These are phyloP conservation scores for Stenotaenia linearis DNA, from an alignment of 2,888 invertebrate species.

Conservation along the genomic window DNA sequence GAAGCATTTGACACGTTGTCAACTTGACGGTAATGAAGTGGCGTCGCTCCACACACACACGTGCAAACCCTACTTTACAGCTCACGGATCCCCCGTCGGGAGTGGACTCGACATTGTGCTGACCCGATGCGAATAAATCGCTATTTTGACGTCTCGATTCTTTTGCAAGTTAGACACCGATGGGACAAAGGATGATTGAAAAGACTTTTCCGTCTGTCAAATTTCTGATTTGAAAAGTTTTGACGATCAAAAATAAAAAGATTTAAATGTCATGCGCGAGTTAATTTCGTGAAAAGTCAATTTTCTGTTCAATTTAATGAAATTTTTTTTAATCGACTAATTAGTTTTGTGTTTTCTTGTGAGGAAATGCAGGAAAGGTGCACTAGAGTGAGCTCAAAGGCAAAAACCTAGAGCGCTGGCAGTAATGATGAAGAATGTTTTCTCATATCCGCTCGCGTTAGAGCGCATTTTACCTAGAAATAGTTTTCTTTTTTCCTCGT, in stretches of 20 bases:
- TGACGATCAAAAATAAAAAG: background rate
- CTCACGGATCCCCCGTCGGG: background rate
- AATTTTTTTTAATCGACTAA: no score
- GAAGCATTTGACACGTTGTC: conserved; percentile 4
- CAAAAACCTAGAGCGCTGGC: background rate
- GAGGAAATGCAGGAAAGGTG: background rate
- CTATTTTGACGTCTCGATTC: background rate
- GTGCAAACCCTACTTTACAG: background rate
- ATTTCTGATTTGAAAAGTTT: background rate
- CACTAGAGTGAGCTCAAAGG: background rate
- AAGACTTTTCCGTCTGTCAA: background rate
- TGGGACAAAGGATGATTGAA: background rate
- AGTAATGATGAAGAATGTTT: background rate
- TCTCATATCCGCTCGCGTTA: background rate
- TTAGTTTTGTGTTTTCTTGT: background rate
- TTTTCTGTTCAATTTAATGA: background rate
- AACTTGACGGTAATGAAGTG: conserved; percentile 1
- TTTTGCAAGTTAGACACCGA: background rate
- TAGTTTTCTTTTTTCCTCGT: background rate
- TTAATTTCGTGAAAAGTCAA: background rate
- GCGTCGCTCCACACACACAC: background rate
- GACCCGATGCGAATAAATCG: background rate
- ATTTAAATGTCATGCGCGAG: no score
- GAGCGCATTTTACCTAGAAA: background rate
- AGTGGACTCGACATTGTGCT: background rate